Base-by-base conservation (phyloP, 1,140 invertebrate species). In the Drosophila elegans region DNA sequence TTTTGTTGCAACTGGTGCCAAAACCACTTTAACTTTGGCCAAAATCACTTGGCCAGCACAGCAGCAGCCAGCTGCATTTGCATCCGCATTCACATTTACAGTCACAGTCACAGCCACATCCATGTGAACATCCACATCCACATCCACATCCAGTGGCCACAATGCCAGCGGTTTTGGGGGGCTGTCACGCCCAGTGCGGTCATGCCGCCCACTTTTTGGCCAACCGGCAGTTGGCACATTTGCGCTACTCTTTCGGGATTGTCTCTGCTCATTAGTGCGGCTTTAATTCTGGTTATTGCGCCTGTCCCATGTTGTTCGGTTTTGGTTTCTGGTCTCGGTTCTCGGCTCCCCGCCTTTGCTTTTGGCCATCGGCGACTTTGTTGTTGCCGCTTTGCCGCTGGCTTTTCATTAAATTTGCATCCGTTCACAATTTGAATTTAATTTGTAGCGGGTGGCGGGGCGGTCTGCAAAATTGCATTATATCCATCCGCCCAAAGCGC, bases 191-290 rank as follows among this genome's bases (percentile, higher is more conserved):
- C 44, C 36, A 62, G 13, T 56, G 48, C 48, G 48, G 48, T 51
- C 27, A 34, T 9, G 5, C 48, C n/a, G 66, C 21, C 36, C 41
- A 25, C 49, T 46, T 53, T 13, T 21, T 27, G 27, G 41, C 45
- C 39, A 46, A 27, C 73, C 41, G 45, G 52, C 45, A 46, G 61
- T 73, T 82, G 64, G 75, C 84, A 59, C 79, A 83, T 80, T 74
- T 80, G 67, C 56, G 67, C 80, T 57, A 74, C 72, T 74, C 81
- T 78, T 68, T 78, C 60, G 57, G 79, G 85, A 72, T 78, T 80
- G 82, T 88, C 80, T 72, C 61, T 89, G 84, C 84, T 89, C 84
- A 89, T 89, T 89, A 89, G 84, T 80, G 84, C 64, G 84, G 74
- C 84, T 89, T 89, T 89, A 84, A 84, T 89, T 84, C 80, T 46